These are phyloP conservation scores for Oscarella lobularis DNA, from an alignment of 37 sponge, comb jelly and placozoan genomes.

Conservation along the genomic window DNA sequence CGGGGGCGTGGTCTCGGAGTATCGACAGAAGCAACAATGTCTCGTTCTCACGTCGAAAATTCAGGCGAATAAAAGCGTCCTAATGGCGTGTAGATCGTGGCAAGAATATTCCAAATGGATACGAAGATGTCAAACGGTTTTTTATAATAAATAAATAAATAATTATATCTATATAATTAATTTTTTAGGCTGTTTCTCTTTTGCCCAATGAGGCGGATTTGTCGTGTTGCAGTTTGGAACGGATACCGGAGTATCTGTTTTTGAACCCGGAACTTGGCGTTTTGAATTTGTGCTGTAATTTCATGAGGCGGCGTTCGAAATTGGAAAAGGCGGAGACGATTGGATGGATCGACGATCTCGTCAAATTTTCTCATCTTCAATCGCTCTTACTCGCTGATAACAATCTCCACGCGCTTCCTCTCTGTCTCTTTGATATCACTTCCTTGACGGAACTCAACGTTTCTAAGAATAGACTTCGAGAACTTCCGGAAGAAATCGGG, in stretches of 20 bases:
- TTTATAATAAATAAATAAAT: background rate
- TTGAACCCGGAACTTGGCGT: constrained; percentile 44
- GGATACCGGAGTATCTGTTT: constrained; percentile 62
- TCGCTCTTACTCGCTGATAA: constrained; percentile 64
- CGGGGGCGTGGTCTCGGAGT: constrained; percentile 7
- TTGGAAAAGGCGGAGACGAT: background rate
- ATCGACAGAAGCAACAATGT: background rate
- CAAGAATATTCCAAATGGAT: constrained; percentile 60
- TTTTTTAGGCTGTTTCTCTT: background rate
- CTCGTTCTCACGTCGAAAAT: constrained; percentile 6
- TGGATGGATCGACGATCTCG: constrained; percentile 64
- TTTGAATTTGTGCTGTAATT: constrained; percentile 58
- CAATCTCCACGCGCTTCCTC: constrained; percentile 52
- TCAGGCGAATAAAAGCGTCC: constrained; percentile 7
- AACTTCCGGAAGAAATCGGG: constrained; percentile 8
- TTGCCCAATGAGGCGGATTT: constrained; percentile 25
- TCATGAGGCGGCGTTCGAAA: constrained; percentile 27
- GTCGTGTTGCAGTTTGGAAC: constrained; percentile 49
- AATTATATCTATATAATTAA: background rate
- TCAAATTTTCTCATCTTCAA: constrained; percentile 31
- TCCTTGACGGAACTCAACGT: constrained; percentile 17
- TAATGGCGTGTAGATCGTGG: constrained; percentile 43
- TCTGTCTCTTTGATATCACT: constrained; percentile 31
- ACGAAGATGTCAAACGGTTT: constrained; percentile 40
- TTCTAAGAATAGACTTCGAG: constrained; percentile 1